Evolutionary conservation across 2,113 vertebrate genomes (phyloP).

Genomic region (Gallinago jamesoni): DNA sequence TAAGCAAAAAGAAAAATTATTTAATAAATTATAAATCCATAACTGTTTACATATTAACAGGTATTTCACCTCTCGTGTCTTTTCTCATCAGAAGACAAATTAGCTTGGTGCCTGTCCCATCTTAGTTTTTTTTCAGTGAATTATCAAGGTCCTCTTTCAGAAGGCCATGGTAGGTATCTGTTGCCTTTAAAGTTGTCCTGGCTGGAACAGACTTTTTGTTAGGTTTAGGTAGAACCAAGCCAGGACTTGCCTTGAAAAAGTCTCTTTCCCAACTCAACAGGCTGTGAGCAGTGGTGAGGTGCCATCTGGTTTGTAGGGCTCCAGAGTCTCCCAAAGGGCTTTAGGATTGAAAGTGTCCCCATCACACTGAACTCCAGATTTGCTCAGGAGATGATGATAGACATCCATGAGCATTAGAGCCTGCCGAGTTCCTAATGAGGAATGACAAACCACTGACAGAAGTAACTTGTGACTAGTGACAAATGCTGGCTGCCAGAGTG

Average conservation of each 20-base stretch:
- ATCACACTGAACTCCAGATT: not conserved
- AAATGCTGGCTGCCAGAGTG: fast-evolving
- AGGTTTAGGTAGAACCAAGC: not conserved
- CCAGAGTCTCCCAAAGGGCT: not conserved
- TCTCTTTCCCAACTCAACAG: not conserved
- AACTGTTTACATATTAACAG: not conserved
- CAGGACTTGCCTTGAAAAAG: not conserved
- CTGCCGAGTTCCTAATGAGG: not conserved
- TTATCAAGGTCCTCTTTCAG: not conserved
- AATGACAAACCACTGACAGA: not conserved
- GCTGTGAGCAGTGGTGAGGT: not conserved
- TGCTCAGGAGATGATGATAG: fast-evolving
- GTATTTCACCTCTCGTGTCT: not conserved
- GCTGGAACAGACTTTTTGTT: not conserved
- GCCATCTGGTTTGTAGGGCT: not conserved
- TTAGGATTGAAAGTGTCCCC: not conserved
- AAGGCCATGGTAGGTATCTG: not conserved
- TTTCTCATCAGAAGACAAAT: not conserved
- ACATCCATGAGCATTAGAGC: not conserved
- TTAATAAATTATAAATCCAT: not conserved
- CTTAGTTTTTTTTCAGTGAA: not conserved
- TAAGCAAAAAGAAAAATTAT: not conserved
- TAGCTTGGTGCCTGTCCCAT: not conserved
- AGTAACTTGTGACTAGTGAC: not conserved
- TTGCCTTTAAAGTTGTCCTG: not conserved